Evolutionary conservation across 1,140 invertebrate genomes (phyloP), one percentile per base, ranked within the genome.

Genomic region (Solenopsis fugax): DNA sequence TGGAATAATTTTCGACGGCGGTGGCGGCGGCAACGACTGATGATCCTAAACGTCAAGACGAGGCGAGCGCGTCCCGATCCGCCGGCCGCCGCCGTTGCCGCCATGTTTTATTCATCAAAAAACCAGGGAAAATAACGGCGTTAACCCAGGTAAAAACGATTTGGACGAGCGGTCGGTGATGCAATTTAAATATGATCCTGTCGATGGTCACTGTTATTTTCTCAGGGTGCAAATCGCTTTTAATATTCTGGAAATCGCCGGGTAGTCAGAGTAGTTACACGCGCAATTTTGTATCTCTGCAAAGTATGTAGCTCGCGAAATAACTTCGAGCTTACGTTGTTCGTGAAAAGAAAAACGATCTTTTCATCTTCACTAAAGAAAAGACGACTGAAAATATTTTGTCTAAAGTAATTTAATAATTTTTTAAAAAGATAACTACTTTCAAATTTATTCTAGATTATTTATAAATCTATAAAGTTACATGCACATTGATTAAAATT

Each of bases 81-180:
- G 67, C 24, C 18, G 78, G 18, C 21, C 10, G 81, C 60, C 6
- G 85, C 60, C 82, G 89, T 77, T 73, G 56, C 60, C 64, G 60
- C 80, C 84, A 91, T 89, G 90, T 90, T 92, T 92, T 92, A 92
- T 92, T 93, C 88, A 93, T 89, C 80, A 72, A 80, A 85, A 62
- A 85, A 77, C 58, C 50, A 41, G 24, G 45, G 52, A 50, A 62
- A 92, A 88, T 90, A 87, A 90, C 88, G 89, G 81, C 86, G 72
- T 81, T 62, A 85, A 16, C 77, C 76, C 77, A 72, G 87, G 64
- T 82, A 85, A 69, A 69, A 84, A 67, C 64, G 80, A 87, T 88
- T 90, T 85, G 76, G 52, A 67, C 41, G 56, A 84, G 60, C 41
- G 69, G 18, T 5, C 24, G 82, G 48, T 64, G 60, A 80, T 77